Conservation (phyloP, 2,888 invertebrate species). For the Copidosoma aretas region DNA sequence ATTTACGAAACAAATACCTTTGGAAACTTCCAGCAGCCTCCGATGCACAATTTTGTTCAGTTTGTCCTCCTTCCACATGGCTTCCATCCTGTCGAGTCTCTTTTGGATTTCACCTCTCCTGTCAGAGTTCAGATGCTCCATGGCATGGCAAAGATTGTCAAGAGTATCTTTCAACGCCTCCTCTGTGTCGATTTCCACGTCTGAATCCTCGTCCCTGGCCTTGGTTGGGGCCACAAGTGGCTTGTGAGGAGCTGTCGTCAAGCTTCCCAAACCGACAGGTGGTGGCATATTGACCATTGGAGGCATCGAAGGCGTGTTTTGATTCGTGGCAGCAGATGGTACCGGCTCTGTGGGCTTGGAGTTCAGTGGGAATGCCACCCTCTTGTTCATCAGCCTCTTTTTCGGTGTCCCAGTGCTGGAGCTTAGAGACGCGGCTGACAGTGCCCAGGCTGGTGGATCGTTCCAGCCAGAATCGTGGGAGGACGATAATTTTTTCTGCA, state of each 20-base stretch:
- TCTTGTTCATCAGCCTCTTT: slow-evolving; percentile 56
- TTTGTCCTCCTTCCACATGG: slow-evolving; percentile 68
- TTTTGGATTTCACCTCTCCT: slow-evolving; percentile 62
- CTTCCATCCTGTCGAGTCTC: slow-evolving; percentile 66
- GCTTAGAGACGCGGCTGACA: slow-evolving; percentile 37
- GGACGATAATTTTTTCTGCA: slow-evolving; percentile 53
- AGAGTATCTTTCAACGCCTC: slow-evolving; percentile 46
- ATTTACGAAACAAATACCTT: slow-evolving; percentile 62
- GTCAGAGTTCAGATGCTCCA: slow-evolving; percentile 44
- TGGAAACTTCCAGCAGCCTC: slow-evolving; percentile 65
- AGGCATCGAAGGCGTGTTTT: slow-evolving; percentile 23
- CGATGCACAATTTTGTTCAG: slow-evolving; percentile 64
- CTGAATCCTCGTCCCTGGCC: slow-evolving; percentile 12
- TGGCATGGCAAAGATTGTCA: slow-evolving; percentile 47
- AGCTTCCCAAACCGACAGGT: slow-evolving; percentile 32
- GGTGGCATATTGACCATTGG: slow-evolving; percentile 47
- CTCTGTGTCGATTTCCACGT: slow-evolving; percentile 45
- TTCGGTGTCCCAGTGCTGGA: slow-evolving; percentile 44
- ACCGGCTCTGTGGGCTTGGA: slow-evolving; percentile 37
- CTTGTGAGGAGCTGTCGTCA: slow-evolving; percentile 50
- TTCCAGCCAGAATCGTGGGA: slow-evolving; percentile 59
- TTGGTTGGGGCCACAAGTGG: slow-evolving; percentile 46
- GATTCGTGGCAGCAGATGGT: slow-evolving; percentile 18
- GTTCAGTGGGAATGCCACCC: slow-evolving; percentile 57
- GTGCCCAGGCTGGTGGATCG: slow-evolving; percentile 59